phyloP scores from a whole-genome alignment of 1,140 invertebrate species.

The Battus philenor region DNA sequence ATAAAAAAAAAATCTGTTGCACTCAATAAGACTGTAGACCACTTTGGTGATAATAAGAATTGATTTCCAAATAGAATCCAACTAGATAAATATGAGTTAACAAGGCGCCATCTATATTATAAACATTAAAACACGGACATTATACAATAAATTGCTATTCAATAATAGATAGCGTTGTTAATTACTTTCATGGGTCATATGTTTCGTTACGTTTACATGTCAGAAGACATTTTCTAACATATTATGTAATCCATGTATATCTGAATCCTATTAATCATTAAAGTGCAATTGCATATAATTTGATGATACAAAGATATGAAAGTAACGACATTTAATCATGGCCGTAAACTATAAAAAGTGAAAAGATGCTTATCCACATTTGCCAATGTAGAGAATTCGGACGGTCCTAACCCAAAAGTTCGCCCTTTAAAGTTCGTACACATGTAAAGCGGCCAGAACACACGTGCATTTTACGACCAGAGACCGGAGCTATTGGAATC shows the following conservation, averaged over 20 bases:
- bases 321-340: too few relatives aligned
- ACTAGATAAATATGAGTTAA: neutral
- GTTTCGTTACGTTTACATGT: neutral
- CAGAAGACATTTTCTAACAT: too few relatives aligned
- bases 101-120: slow-evolving; percentile 28
- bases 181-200: too few relatives aligned
- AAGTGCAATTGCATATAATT: too few relatives aligned
- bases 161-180: slow-evolving; percentile 26
- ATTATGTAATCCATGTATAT: too few relatives aligned
- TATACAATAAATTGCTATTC: slow-evolving; percentile 20
- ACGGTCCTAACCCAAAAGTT: slow-evolving; percentile 64
- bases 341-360: neutral
- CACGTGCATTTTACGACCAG: slow-evolving; percentile 65
- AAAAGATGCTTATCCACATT: slow-evolving; percentile 30
- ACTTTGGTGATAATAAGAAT: too few relatives aligned
- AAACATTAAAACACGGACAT: slow-evolving; percentile 7
- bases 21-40: too few relatives aligned
- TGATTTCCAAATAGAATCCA: slow-evolving; percentile 14
- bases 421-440: slow-evolving; percentile 52
- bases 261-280: too few relatives aligned
- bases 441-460: slow-evolving; percentile 55
- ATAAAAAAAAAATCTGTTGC: too few relatives aligned
- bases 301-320: too few relatives aligned
- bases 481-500: slow-evolving; percentile 54
- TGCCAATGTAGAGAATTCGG: slow-evolving; percentile 33